Evolutionary conservation across 2,797 vertebrate genomes (phyloP).

Genomic region (Galagoides demidoff): DNA sequence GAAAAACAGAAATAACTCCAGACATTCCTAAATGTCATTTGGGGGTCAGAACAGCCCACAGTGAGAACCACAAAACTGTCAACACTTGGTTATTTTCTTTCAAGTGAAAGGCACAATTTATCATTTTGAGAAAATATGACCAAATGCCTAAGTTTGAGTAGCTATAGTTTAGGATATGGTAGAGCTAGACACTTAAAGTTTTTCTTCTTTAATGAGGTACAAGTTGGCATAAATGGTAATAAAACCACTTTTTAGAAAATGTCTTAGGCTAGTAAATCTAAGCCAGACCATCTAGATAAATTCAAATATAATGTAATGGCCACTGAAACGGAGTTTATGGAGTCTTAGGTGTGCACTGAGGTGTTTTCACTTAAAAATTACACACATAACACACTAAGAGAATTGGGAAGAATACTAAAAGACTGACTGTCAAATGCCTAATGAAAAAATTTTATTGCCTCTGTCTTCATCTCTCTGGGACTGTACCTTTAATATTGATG

Average conservation of each 20-base stretch:
- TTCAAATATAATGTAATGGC: not conserved
- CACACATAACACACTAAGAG: not conserved
- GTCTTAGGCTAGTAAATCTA: not conserved
- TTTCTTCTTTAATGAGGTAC: slow-evolving; percentile 23
- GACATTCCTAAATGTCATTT: not conserved
- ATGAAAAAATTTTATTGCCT: not conserved
- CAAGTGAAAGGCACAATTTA: not conserved
- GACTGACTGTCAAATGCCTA: not conserved
- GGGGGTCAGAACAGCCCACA: not conserved
- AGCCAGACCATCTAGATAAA: not conserved
- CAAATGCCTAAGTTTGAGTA: not conserved
- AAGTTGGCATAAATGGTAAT: not conserved
- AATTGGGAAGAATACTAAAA: not conserved
- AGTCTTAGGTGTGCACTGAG: not conserved
- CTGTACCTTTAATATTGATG: not conserved
- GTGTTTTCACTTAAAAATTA: not conserved
- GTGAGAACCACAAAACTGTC: not conserved
- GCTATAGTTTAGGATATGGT: not conserved
- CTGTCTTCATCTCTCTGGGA: not conserved
- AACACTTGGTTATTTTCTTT: not conserved
- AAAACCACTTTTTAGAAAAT: slow-evolving; percentile 47
- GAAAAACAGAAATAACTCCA: not conserved
- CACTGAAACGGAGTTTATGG: not conserved
- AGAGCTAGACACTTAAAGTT: not conserved
- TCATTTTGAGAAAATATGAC: not conserved